phyloP scores from a whole-genome alignment of 2,888 invertebrate genomes.

The Bhutanitis thaidina region DNA sequence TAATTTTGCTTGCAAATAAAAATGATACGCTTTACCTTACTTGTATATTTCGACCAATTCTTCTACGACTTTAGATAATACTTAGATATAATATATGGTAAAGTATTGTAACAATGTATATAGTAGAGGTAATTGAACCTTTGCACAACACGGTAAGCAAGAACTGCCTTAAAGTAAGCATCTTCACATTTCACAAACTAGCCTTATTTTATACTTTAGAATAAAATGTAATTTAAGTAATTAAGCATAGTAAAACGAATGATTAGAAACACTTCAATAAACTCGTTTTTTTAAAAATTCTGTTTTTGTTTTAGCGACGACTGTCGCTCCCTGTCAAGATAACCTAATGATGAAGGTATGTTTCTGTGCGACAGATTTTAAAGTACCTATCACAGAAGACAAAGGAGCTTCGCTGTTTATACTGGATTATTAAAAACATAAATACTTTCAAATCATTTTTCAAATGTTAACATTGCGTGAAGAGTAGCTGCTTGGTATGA shows the following conservation, averaged over 20 bases:
- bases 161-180: conserved; percentile 72
- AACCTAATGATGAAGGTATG: too few relatives aligned
- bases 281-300: conserved; percentile 33
- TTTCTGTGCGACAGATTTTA: too few relatives aligned
- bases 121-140: conserved; percentile 42
- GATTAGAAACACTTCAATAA: conserved; percentile 51
- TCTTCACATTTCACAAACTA: conserved; percentile 72
- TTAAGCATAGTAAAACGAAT: conserved; percentile 37
- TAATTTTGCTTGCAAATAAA: conserved; percentile 41
- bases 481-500: too few relatives aligned
- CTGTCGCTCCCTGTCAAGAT: too few relatives aligned
- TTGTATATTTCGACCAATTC: conserved; percentile 63
- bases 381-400: too few relatives aligned
- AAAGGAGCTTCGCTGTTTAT: too few relatives aligned
- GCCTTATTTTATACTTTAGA: conserved; percentile 76
- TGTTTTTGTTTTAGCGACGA: conserved; percentile 1
- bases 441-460: too few relatives aligned
- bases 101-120: conserved; percentile 41
- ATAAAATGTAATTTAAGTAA: conserved; percentile 37
- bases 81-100: conserved; percentile 28
- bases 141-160: conserved; percentile 65
- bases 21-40: conserved; percentile 56
- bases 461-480: too few relatives aligned
- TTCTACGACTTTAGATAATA: conserved; percentile 36
- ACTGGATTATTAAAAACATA: too few relatives aligned